Evolutionary conservation across 2,888 invertebrate genomes (phyloP), one percentile per base, ranked within the genome.

Genomic region (Spodoptera exigua): DNA sequence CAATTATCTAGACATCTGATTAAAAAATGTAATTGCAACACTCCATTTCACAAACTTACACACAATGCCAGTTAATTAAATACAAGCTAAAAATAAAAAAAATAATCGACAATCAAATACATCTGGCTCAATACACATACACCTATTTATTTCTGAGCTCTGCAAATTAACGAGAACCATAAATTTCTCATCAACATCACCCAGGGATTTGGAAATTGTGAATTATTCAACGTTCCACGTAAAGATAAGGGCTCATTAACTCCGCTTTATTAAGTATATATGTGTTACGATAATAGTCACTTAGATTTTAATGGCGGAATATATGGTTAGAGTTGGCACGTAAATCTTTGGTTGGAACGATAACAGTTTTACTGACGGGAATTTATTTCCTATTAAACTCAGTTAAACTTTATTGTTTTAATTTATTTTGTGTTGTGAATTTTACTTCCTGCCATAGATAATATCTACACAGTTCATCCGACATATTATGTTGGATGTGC

Each of bases 151-250:
- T 49, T 46, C 27, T 39, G 46, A n/a, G n/a, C n/a, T n/a, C n/a
- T n/a, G 11, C 36, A 11, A 53, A 61, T 58, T 57, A 74, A 51
- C 13, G 14, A 18, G 16, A 47, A 41, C 52, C 47, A 64, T 69
- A 74, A 74, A 77, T 77, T 67, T 49, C 44, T 61, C 55, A 62
- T 46, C 47, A 49, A 46, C 55, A 49, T 56, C 48, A 36, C 16
- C 27, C 39, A 10, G 67, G 70, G 70, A 63, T 67, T 75, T 61
- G 16, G 35, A 48, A 57, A 46, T 47, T 56, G 61, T 76, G 52
- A 76, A 70, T 76, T 55, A 76, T 76, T 74, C 74, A 64, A 46
- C 40, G 59, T 44, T 67, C 52, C 57, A 61, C 58, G 58, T 59
- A 59, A 49, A 63, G 61, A 69, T 71, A 74, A 61, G 59, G 53